These are phyloP conservation scores for Cremastinae sp. DNA, from an alignment of 2,888 invertebrate genomes.

Conservation along the genomic window DNA sequence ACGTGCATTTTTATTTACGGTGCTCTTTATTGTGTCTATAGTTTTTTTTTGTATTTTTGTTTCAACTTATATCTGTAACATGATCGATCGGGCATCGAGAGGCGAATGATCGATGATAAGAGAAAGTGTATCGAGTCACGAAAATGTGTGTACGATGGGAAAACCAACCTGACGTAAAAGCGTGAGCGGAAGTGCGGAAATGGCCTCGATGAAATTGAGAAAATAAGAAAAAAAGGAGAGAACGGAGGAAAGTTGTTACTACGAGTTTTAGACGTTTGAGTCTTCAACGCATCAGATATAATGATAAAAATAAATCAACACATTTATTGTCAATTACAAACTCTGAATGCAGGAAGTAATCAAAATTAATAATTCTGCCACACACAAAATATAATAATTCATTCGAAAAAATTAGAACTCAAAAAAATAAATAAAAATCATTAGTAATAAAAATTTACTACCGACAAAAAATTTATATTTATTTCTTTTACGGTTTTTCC, in stretches of 20 bases:
- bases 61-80: neutral
- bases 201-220: constrained; percentile 51
- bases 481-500: too few species aligned
- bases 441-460: too few species aligned
- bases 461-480: too few species aligned
- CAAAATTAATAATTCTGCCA: too few species aligned
- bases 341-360: too few species aligned
- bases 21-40: neutral
- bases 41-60: neutral
- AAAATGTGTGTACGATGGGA: constrained; percentile 29
- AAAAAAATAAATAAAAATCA: too few species aligned
- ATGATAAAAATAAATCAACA: constrained; percentile 12
- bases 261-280: constrained; percentile 5
- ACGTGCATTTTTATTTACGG: neutral
- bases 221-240: neutral
- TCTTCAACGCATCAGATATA: neutral
- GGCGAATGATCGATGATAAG: constrained; percentile 37
- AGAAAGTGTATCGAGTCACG: constrained; percentile 21
- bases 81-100: constrained; percentile 1
- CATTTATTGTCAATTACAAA: too few species aligned
- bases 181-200: constrained; percentile 35
- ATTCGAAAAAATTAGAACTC: too few species aligned
- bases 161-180: constrained; percentile 50
- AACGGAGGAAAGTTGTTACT: neutral
- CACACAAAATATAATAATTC: too few species aligned